A percentile compares a stretch with the other conserved stretches of the same genome.
Conservation (phyloP, 2,113 vertebrate genomes). For the Rhea pennata region DNA sequence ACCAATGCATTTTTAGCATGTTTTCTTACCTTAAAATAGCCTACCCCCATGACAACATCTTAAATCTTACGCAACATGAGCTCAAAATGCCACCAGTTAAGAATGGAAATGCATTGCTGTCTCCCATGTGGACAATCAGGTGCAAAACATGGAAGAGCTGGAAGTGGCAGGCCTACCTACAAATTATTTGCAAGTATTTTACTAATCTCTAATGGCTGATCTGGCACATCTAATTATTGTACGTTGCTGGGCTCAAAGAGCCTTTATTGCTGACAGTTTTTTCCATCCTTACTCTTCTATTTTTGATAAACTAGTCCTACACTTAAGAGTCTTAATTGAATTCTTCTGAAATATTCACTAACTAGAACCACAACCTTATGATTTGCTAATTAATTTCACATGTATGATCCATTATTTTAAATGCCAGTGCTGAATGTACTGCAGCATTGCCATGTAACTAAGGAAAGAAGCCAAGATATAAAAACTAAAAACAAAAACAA, state of each 20-base stretch:
- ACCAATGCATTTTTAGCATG: neutral
- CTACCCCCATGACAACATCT: neutral
- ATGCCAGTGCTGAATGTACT: conserved; percentile 18
- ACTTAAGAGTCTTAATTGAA: conserved; percentile 52
- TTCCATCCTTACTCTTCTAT: conserved; percentile 56
- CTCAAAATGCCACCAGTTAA: neutral
- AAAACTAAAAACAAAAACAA: neutral
- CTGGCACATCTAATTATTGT: conserved; percentile 56
- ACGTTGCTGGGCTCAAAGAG: conserved; percentile 14
- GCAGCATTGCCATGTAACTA: conserved; percentile 21
- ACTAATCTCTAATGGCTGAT: conserved; percentile 11
- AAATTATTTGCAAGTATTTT: conserved; percentile 5
- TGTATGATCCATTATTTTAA: conserved; percentile 23
- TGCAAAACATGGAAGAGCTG: neutral
- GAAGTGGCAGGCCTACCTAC: neutral
- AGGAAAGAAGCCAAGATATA: neutral
- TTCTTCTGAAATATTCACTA: conserved; percentile 68
- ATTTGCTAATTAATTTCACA: conserved; percentile 59
- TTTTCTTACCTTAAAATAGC: conserved; percentile 13
- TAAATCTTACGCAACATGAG: neutral
- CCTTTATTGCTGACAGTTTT: conserved; percentile 33
- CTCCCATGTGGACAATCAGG: neutral
- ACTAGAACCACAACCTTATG: conserved; percentile 38
- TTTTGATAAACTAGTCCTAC: conserved; percentile 52
- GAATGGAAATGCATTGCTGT: neutral